Evolutionary conservation across 2,113 vertebrate genomes (phyloP).

Genomic region (Anguilla japonica): DNA sequence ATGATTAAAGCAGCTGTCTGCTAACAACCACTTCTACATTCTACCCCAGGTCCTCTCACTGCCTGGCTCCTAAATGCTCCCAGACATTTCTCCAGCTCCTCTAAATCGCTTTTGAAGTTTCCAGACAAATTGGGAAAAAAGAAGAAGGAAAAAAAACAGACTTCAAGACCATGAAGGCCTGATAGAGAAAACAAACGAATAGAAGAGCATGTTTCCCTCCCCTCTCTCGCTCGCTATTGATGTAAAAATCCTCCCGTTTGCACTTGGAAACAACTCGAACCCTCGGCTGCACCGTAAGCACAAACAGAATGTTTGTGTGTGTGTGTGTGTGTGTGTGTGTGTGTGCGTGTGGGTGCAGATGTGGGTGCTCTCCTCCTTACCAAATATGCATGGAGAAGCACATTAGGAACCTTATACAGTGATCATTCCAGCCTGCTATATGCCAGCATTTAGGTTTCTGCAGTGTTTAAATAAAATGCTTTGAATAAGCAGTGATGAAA

Average conservation of each 20-base stretch:
- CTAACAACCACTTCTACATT: slow-evolving; percentile 56
- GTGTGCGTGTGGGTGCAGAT: too few relatives aligned
- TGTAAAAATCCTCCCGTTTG: slow-evolving; percentile 45
- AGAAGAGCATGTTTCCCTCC: slow-evolving; percentile 41
- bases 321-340: neutral
- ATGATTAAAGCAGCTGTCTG: slow-evolving; percentile 61
- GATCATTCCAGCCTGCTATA: neutral
- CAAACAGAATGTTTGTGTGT: slow-evolving; percentile 36
- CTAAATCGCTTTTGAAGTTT: slow-evolving; percentile 51
- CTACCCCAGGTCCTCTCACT: slow-evolving; percentile 40
- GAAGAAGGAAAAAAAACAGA: slow-evolving; percentile 21
- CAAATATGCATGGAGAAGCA: neutral
- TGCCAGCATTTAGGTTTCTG: neutral
- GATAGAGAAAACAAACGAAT: slow-evolving; percentile 53
- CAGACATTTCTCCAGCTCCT: slow-evolving; percentile 44
- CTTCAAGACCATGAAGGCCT: slow-evolving; percentile 47
- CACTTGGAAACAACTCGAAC: slow-evolving; percentile 59
- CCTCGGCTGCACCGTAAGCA: slow-evolving; percentile 58
- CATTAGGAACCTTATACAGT: neutral
- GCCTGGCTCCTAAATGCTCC: slow-evolving; percentile 49
- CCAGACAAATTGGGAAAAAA: slow-evolving; percentile 41
- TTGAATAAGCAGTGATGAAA: neutral
- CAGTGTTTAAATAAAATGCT: neutral
- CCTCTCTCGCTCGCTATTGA: slow-evolving; percentile 49
- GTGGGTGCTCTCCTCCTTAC: neutral